Evolutionary conservation across 2,797 vertebrate species (phyloP).

Genomic region (Rhyacichthys aspro): DNA sequence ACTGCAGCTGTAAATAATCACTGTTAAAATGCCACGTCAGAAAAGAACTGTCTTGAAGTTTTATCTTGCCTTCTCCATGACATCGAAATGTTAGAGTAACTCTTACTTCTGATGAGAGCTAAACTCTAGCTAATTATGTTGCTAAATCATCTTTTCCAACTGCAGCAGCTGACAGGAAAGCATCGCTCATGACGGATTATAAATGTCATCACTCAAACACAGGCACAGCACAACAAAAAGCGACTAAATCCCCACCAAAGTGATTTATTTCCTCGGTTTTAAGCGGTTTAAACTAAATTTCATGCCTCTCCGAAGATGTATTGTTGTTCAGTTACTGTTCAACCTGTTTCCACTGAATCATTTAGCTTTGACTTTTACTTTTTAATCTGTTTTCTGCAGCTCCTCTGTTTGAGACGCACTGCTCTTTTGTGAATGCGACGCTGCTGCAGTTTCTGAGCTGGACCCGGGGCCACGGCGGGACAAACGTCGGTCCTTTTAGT

Average conservation of each 20-base stretch:
- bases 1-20: slow-evolving; percentile 4
- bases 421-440: slow-evolving; percentile 85
- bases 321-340: slow-evolving; percentile 2
- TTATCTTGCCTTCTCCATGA: slow-evolving; percentile 12
- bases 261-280: slow-evolving; percentile 37
- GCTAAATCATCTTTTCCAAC: slow-evolving; percentile 52
- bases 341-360: slow-evolving; percentile 13
- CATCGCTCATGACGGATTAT: slow-evolving; percentile 45
- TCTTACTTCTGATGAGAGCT: slow-evolving; percentile 29
- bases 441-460: slow-evolving; percentile 88
- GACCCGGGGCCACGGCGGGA: slow-evolving; percentile 65
- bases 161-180: slow-evolving; percentile 30
- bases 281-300: slow-evolving; percentile 30
- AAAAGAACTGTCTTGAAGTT: neutral
- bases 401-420: slow-evolving; percentile 93
- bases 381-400: slow-evolving; percentile 56
- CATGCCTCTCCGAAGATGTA: slow-evolving; percentile 30
- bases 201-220: slow-evolving; percentile 40
- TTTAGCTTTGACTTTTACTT: slow-evolving; percentile 7
- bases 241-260: slow-evolving; percentile 22
- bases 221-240: slow-evolving; percentile 25
- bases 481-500: slow-evolving; percentile 79
- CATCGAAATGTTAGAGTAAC: slow-evolving; percentile 13
- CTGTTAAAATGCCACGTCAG: slow-evolving; percentile 21
- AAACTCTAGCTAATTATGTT: slow-evolving; percentile 58